phyloP scores from a whole-genome alignment of 2,797 vertebrate species.

The Halcyon leucocephala region DNA sequence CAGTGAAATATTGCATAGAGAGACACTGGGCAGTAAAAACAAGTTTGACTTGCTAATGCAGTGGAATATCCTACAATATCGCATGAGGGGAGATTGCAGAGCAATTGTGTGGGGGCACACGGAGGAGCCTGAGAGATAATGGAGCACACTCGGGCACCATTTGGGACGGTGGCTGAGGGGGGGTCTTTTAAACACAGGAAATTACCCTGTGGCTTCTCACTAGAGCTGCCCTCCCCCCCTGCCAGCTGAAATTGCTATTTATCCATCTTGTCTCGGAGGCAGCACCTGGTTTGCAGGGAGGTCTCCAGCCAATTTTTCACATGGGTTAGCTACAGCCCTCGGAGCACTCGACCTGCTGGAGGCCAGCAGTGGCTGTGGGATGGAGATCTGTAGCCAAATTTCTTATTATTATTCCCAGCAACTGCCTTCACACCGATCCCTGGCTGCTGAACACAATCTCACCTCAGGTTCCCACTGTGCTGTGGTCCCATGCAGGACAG shows the following conservation, averaged over 20 bases:
- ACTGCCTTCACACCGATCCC: neutral
- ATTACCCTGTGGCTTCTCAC: neutral
- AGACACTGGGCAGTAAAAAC: constrained; percentile 62
- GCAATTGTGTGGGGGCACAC: rapidly evolving
- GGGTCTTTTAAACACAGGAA: neutral
- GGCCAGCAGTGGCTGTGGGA: neutral
- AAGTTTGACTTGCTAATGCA: constrained; percentile 26
- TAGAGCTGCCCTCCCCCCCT: neutral
- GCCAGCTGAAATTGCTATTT: neutral
- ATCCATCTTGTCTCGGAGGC: neutral
- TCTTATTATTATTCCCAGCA: constrained; percentile 14
- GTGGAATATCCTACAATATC: neutral
- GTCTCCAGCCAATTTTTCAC: constrained; percentile 20
- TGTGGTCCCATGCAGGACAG: neutral
- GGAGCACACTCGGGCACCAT: rapidly evolving
- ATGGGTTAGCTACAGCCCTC: neutral
- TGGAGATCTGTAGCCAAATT: constrained; percentile 1
- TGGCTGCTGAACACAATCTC: neutral
- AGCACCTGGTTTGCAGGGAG: neutral
- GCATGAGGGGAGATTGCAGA: neutral
- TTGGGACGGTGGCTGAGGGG: neutral
- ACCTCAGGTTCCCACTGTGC: neutral
- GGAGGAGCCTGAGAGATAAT: neutral
- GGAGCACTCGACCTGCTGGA: neutral
- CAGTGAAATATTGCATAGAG: constrained; percentile 52